A percentile compares a stretch with the other conserved stretches of the same genome.
These are phyloP conservation scores for Gallinago stenura DNA, from an alignment of 2,797 vertebrate genomes.

Conservation along the genomic window DNA sequence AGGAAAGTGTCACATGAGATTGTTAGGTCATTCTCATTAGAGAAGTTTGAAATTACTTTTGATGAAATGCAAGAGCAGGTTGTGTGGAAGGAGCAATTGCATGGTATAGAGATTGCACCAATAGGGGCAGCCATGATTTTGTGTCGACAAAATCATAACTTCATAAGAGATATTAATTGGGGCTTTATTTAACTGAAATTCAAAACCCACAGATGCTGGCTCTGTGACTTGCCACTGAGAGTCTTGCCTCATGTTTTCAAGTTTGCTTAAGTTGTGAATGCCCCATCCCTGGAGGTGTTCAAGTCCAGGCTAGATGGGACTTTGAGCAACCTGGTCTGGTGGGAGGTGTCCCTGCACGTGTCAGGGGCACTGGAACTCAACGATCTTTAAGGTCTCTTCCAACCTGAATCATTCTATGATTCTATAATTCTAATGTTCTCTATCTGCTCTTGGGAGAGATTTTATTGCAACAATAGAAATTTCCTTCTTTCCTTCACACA, in stretches of 20 bases:
- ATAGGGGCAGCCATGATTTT: background rate
- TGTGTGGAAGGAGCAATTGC: constrained; percentile 3
- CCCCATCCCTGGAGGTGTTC: too few species aligned
- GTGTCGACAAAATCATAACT: constrained; percentile 14
- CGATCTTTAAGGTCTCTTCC: too few species aligned
- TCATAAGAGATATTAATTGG: background rate
- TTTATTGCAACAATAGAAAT: background rate
- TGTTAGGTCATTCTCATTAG: constrained; percentile 14
- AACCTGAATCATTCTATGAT: too few species aligned
- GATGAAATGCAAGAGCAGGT: background rate
- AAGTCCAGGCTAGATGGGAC: too few species aligned
- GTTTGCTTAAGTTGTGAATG: background rate
- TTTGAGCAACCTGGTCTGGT: too few species aligned
- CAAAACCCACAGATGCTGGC: background rate
- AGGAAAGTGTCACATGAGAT: background rate
- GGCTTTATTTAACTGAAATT: constrained; percentile 44
- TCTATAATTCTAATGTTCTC: background rate
- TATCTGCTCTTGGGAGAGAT: background rate
- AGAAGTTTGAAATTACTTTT: constrained; percentile 49
- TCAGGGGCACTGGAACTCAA: too few species aligned
- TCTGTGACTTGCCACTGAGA: background rate
- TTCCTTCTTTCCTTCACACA: background rate
- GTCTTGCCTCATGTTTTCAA: background rate
- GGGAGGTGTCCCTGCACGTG: too few species aligned
- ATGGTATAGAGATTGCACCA: background rate